A percentile compares a stretch with the other conserved stretches of the same genome.
Evolutionary conservation across 2,888 invertebrate genomes (phyloP).

Genomic region (Hipparchia sbordonii): DNA sequence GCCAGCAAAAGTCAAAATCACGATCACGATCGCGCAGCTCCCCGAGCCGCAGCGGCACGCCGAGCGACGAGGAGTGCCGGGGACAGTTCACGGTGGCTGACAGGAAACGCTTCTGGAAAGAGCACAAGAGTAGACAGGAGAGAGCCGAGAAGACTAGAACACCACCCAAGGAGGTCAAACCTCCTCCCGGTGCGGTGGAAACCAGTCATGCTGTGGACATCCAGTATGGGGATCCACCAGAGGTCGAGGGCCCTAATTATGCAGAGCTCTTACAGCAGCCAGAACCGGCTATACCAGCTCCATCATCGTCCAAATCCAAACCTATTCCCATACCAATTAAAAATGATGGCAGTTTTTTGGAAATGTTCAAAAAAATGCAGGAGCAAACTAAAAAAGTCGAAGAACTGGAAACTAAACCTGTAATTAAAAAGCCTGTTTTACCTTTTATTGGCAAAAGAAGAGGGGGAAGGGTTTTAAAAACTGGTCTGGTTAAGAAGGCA

Average conservation of each 20-base stretch:
- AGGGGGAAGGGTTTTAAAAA: constrained; percentile 93
- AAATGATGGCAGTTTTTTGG: constrained; percentile 95
- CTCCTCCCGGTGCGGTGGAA: constrained; percentile 71
- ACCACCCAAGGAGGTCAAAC: constrained; percentile 67
- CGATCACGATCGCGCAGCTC: constrained; percentile 56
- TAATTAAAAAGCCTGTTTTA: constrained; percentile 70
- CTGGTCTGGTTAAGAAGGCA: constrained; percentile 94
- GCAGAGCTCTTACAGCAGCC: constrained; percentile 63
- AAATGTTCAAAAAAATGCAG: constrained; percentile 96
- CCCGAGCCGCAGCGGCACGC: constrained; percentile 54
- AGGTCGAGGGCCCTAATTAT: constrained; percentile 75
- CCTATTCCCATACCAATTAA: constrained; percentile 87
- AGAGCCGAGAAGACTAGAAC: constrained; percentile 56
- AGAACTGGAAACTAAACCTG: constrained; percentile 62
- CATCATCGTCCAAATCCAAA: constrained; percentile 76
- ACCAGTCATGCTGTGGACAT: constrained; percentile 64
- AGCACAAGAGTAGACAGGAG: constrained; percentile 64
- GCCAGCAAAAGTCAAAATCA: constrained; percentile 56
- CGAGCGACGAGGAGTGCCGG: constrained; percentile 69
- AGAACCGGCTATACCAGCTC: constrained; percentile 56
- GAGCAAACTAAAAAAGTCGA: constrained; percentile 82
- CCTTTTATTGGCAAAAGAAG: constrained; percentile 90
- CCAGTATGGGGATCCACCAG: constrained; percentile 74
- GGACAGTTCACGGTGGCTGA: constrained; percentile 78
- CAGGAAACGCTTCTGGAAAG: constrained; percentile 74